phyloP scores from a whole-genome alignment of 2,888 invertebrate genomes.

The Cylindroiulus punctatus region DNA sequence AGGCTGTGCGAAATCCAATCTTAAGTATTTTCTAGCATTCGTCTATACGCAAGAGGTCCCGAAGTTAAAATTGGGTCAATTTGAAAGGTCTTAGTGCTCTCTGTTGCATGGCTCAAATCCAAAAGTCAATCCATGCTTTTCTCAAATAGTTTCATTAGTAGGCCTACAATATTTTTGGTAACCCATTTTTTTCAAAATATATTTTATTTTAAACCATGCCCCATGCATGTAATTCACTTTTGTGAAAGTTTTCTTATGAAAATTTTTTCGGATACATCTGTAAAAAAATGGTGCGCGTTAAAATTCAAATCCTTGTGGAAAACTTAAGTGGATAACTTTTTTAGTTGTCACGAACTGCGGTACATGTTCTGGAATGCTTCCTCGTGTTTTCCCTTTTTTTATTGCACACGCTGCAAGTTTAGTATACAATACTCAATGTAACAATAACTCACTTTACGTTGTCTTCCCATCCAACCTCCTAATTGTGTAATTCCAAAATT shows the following conservation, averaged over 20 bases:
- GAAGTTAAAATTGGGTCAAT: neutral
- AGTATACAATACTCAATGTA: slow-evolving; percentile 43
- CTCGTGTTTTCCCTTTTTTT: neutral
- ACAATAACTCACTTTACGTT: slow-evolving; percentile 29
- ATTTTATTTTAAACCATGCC: neutral
- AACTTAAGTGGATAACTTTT: no score
- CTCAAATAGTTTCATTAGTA: no score
- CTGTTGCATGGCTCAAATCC: neutral
- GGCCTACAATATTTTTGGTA: no score
- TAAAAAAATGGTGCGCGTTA: neutral
- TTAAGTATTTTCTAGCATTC: no score
- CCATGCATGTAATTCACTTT: neutral
- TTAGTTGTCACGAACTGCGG: neutral
- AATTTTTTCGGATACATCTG: neutral
- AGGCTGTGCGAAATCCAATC: no score
- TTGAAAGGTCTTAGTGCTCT: neutral
- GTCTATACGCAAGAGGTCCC: neutral
- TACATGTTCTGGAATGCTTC: neutral
- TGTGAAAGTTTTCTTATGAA: neutral
- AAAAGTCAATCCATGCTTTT: neutral
- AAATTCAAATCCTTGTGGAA: neutral
- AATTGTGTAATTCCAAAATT: neutral
- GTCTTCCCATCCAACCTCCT: neutral
- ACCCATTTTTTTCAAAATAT: neutral
- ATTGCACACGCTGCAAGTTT: neutral